Evolutionary conservation across 2,113 vertebrate species (phyloP).

Genomic region (Bungarus multicinctus): DNA sequence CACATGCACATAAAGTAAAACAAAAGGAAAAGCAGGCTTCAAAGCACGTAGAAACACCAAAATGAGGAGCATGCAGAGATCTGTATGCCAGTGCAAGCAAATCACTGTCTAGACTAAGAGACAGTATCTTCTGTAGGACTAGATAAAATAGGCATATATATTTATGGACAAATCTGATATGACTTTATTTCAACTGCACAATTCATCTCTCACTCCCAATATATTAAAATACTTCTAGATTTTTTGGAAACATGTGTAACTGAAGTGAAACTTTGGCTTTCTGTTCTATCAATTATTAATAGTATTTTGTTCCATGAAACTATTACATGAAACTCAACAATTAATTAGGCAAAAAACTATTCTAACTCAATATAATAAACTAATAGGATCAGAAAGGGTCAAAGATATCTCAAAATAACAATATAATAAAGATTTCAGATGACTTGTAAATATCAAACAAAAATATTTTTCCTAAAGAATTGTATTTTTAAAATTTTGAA

Average conservation of each 20-base stretch:
- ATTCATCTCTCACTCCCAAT: not conserved
- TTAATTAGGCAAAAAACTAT: not conserved
- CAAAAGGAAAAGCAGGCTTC: slow-evolving; percentile 12
- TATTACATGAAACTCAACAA: not conserved
- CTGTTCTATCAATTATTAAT: not conserved
- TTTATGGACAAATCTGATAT: not conserved
- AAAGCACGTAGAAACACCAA: slow-evolving; percentile 38
- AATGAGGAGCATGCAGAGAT: slow-evolving; percentile 33
- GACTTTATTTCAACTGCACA: not conserved
- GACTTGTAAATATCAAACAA: not conserved
- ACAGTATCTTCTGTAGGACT: slow-evolving; percentile 68
- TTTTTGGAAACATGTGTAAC: not conserved
- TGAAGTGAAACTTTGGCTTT: not conserved
- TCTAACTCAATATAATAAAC: not conserved
- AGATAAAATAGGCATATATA: slow-evolving; percentile 14
- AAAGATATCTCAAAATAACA: not conserved
- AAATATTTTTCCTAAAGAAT: slow-evolving; percentile 19
- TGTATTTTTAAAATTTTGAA: slow-evolving; percentile 5
- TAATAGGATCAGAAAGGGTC: not conserved
- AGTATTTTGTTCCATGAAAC: not conserved
- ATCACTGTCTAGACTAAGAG: slow-evolving; percentile 46
- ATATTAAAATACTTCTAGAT: not conserved
- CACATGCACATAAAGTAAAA: slow-evolving; percentile 5
- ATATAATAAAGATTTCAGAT: not conserved
- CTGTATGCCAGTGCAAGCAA: slow-evolving; percentile 19